phyloP scores from a whole-genome alignment of 2,113 vertebrate species.

The Paradoxurus hermaphroditus region DNA sequence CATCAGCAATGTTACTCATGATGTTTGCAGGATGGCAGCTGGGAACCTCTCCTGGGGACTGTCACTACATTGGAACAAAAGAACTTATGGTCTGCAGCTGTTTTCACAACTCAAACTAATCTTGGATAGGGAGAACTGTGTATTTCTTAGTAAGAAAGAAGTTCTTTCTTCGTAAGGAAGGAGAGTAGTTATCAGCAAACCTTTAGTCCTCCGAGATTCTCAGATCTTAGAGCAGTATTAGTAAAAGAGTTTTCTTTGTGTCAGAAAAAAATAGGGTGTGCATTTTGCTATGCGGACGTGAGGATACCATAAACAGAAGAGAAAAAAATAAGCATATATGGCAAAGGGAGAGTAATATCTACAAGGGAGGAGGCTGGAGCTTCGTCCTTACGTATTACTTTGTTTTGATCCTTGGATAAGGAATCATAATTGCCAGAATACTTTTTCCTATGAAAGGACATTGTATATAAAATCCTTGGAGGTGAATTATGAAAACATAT shows the following conservation, averaged over 20 bases:
- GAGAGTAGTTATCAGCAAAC: not conserved
- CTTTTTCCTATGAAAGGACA: not conserved
- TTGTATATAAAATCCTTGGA: not conserved
- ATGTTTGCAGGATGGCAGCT: not conserved
- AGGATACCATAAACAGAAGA: not conserved
- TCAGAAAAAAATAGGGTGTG: not conserved
- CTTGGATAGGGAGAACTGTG: not conserved
- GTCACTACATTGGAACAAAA: not conserved
- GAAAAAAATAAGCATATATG: not conserved
- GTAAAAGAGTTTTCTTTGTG: not conserved
- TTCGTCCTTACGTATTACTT: not conserved
- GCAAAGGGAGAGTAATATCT: not conserved
- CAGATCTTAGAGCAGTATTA: not conserved
- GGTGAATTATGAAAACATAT: conserved; percentile 3
- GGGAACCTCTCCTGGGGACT: not conserved
- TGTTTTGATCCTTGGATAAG: not conserved
- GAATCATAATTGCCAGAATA: not conserved
- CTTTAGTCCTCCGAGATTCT: not conserved
- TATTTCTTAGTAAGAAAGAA: not conserved
- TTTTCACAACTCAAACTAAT: not conserved
- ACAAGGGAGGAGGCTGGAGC: not conserved
- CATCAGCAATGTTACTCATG: not conserved
- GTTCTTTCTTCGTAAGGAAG: not conserved
- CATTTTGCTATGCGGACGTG: not conserved
- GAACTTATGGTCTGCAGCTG: not conserved